A percentile compares a stretch with the other conserved stretches of the same genome.
phyloP scores from a whole-genome alignment of 1,140 invertebrate species.

The Tribolium madens region DNA sequence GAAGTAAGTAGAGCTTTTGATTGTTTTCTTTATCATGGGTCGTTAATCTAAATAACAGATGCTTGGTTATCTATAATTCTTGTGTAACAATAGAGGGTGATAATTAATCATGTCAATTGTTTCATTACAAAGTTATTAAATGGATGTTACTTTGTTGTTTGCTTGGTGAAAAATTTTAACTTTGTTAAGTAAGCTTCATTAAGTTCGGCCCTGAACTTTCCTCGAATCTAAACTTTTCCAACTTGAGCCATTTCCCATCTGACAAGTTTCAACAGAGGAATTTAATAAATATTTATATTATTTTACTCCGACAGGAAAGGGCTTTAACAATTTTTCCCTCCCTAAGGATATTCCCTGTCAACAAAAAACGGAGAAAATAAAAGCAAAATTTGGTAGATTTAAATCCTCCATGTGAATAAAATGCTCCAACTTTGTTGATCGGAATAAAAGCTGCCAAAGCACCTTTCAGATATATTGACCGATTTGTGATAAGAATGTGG shows the following conservation, averaged over 20 bases:
- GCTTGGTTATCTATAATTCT: constrained; percentile 10
- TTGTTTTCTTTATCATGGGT: background rate
- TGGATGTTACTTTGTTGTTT: background rate
- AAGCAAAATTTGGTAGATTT: background rate
- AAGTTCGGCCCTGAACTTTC: background rate
- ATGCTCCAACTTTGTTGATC: background rate
- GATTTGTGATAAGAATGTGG: background rate
- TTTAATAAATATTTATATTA: background rate
- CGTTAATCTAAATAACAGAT: constrained; percentile 21
- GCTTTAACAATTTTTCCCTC: background rate
- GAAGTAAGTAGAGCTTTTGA: constrained; percentile 32
- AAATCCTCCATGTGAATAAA: background rate
- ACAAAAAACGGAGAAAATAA: too few relatives aligned
- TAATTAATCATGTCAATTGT: constrained; percentile 27
- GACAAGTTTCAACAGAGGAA: background rate
- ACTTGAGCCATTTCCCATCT: background rate
- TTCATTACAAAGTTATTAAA: background rate
- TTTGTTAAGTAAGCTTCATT: background rate
- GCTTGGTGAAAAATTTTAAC: background rate
- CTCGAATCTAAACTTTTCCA: background rate
- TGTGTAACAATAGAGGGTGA: background rate
- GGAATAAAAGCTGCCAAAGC: background rate
- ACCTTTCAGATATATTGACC: background rate
- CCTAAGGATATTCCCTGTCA: too few relatives aligned
- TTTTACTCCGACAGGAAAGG: background rate